These are phyloP conservation scores for Nyctalus aviator DNA, from an alignment of 2,797 vertebrate species.

Conservation along the genomic window DNA sequence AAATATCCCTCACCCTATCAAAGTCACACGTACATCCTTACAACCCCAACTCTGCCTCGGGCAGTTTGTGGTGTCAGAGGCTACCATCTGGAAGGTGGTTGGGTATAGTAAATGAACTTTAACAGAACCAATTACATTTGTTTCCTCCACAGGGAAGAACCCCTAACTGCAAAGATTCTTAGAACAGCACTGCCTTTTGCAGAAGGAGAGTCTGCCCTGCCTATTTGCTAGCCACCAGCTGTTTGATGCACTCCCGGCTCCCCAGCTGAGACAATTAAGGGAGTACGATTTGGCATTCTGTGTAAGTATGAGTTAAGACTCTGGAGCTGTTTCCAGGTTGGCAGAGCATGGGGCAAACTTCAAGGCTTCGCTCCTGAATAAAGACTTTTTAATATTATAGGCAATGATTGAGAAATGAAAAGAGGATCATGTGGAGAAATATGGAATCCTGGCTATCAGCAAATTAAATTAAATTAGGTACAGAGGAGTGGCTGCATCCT, in stretches of 20 bases:
- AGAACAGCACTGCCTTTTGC: neutral
- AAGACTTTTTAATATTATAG: slow-evolving; percentile 68
- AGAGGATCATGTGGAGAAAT: slow-evolving; percentile 70
- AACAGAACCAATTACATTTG: slow-evolving; percentile 45
- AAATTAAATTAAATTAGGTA: slow-evolving; percentile 82
- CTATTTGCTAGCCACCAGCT: slow-evolving; percentile 69
- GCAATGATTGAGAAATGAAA: slow-evolving; percentile 73
- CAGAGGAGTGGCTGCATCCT: slow-evolving; percentile 64
- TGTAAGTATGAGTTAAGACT: slow-evolving; percentile 82
- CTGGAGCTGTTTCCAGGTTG: slow-evolving; percentile 80
- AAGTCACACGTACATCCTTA: slow-evolving; percentile 40
- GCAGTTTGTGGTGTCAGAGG: slow-evolving; percentile 57
- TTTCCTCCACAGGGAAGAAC: slow-evolving; percentile 60
- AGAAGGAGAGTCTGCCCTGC: neutral
- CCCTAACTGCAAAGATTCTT: slow-evolving; percentile 60
- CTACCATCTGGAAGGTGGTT: slow-evolving; percentile 71
- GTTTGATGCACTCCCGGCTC: slow-evolving; percentile 77
- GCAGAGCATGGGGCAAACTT: slow-evolving; percentile 70
- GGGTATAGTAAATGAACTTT: slow-evolving; percentile 65
- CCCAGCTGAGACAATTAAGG: slow-evolving; percentile 86
- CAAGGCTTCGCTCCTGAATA: slow-evolving; percentile 62
- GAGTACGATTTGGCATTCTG: slow-evolving; percentile 81
- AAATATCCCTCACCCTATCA: neutral
- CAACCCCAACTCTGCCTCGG: slow-evolving; percentile 38
- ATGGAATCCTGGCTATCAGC: slow-evolving; percentile 69